Percentiles rank a stretch among this genome's conserved stretches.
Evolutionary conservation across 2,797 vertebrate species (phyloP).

Genomic region (Muscicapa comitata): DNA sequence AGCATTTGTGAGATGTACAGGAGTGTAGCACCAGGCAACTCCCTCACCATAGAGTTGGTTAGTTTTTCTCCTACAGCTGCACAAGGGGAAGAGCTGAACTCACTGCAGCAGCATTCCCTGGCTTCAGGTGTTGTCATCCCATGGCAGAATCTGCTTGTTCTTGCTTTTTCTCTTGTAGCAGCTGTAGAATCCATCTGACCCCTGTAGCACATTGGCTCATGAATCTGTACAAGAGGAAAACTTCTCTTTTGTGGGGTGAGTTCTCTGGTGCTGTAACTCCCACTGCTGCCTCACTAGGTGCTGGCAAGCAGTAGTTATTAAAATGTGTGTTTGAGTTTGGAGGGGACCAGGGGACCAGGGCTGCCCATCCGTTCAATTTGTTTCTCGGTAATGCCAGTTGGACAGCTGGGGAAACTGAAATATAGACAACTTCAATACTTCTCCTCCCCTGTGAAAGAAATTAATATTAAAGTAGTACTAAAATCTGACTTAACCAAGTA

Average conservation of each 20-base stretch:
- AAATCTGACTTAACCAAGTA: not conserved
- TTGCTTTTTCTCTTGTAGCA: not conserved
- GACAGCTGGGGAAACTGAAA: not conserved
- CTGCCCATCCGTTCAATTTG: not conserved
- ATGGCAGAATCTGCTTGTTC: not conserved
- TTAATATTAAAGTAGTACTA: not conserved
- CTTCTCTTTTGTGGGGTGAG: not conserved
- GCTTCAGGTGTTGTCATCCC: not conserved
- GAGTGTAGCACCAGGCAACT: not conserved
- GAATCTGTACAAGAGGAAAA: not conserved
- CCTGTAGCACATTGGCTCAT: not conserved
- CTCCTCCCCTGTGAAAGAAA: not conserved
- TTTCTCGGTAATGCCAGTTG: not conserved
- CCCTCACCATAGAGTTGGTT: not conserved
- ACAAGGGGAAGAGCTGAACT: not conserved
- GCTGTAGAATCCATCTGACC: not conserved
- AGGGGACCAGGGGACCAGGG: not conserved
- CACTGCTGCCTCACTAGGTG: fast-evolving
- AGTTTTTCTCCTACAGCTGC: not conserved
- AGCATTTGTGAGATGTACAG: not conserved
- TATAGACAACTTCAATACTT: not conserved
- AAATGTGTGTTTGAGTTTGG: not conserved
- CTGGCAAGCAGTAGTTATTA: not conserved
- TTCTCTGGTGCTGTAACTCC: not conserved
- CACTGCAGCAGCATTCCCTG: not conserved